Conservation (phyloP, 2,113 vertebrate species). For the Pandion haliaetus region DNA sequence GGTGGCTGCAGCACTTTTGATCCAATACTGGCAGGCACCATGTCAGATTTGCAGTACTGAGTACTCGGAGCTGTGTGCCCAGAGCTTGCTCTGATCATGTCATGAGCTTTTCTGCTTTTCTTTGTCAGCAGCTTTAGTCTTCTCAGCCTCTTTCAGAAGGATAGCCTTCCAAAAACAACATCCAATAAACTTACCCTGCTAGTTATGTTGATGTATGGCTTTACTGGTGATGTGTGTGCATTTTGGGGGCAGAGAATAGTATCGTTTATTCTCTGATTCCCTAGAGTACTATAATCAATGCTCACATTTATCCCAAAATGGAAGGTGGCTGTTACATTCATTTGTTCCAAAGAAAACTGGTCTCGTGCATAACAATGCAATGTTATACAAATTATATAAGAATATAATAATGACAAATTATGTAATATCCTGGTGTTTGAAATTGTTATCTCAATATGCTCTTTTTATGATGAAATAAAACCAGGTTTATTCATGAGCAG, state of each 20-base stretch:
- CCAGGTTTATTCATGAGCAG: neutral
- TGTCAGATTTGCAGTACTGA: constrained; percentile 14
- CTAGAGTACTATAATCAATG: neutral
- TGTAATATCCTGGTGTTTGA: neutral
- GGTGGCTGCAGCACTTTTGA: constrained; percentile 51
- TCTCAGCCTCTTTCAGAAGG: neutral
- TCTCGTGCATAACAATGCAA: neutral
- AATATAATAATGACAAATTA: neutral
- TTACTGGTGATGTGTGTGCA: neutral
- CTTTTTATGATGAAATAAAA: neutral
- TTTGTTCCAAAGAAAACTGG: neutral
- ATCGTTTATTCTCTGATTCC: neutral
- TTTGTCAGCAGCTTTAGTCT: neutral
- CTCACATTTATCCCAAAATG: neutral
- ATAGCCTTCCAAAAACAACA: neutral
- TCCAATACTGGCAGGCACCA: neutral
- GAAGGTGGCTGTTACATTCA: neutral
- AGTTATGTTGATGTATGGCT: neutral
- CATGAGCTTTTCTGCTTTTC: constrained; percentile 10
- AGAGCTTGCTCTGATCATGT: neutral
- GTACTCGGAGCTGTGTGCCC: neutral
- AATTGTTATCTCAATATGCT: neutral
- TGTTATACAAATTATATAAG: neutral
- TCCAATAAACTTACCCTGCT: neutral
- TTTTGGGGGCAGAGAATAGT: neutral